Evolutionary conservation across 2,113 vertebrate species (phyloP).

Genomic region (Catharus bicknelli): DNA sequence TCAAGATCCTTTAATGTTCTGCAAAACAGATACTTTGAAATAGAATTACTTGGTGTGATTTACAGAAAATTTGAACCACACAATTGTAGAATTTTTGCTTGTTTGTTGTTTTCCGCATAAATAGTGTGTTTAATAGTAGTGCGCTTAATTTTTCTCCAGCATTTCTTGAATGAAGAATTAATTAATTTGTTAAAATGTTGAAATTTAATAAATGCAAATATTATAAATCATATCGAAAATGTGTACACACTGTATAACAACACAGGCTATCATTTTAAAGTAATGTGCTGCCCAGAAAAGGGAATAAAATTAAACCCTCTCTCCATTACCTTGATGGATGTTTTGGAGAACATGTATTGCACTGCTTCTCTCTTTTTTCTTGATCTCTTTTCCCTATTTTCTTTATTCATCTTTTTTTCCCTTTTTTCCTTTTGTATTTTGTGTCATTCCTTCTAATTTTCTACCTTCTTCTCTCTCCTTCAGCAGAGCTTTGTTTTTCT

Average conservation of each 20-base stretch:
- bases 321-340: neutral
- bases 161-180: neutral
- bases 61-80: neutral
- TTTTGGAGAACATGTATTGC: neutral
- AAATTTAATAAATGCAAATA: neutral
- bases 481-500: neutral
- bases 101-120: neutral
- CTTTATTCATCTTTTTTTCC: neutral
- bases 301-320: neutral
- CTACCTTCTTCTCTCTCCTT: neutral
- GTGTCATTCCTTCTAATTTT: neutral
- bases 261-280: neutral
- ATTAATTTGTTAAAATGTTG: neutral
- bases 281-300: neutral
- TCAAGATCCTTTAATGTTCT: neutral
- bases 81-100: neutral
- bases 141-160: neutral
- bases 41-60: neutral
- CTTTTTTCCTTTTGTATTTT: neutral
- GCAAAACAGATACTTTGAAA: neutral
- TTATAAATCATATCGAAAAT: too few species aligned
- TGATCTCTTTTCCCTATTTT: neutral
- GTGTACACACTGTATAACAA: neutral
- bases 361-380: neutral
- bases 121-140: neutral